Base-by-base conservation (phyloP, 2,888 invertebrate genomes). In the Syrphus vitripennis region DNA sequence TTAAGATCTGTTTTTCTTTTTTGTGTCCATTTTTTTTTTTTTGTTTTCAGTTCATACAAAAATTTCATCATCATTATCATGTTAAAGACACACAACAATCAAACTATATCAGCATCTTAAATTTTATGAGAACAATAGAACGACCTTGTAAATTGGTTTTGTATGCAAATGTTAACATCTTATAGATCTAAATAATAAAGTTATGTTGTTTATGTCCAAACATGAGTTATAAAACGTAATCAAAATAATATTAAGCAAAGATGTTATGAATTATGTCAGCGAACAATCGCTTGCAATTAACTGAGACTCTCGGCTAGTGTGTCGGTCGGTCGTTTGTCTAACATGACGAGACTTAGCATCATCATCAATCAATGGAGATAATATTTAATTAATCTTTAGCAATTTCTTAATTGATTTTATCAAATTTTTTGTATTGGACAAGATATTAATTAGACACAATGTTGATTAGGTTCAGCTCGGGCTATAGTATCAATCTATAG, bases 171-270 rank as follows among this genome's bases (percentile, higher is more conserved):
- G 37, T n/a, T n/a, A 61, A n/a, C n/a, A 24, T 4, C 45, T 37
- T 29, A 9, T 7, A 40, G 7, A 4, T 14, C n/a, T n/a, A n/a
- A 12, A 21, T 21, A 14, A 21, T 12, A 34, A 59, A 14, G 1
- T 31, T 31, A 31, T 57, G 26, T 40, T 19, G 4, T 24, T 1
- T 48, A 48, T 48, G 14, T 34, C 34, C 19, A 59, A 19, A 57
- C 4, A 55, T 40, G 26, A n/a, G n/a, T n/a, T n/a, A n/a, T 24
- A 26, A 40, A 61, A 40, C n/a, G 26, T 40, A 61, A 40, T 61
- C 16, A 61, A 61, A 61, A 40, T n/a, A n/a, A n/a, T 61, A 40
- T 61, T 61, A n/a, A 40, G 40, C n/a, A 61, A 61, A 61, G n/a
- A 26, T 40, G 24, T 40, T 61, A 14, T 40, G 37, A 40, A 61